phyloP scores from a whole-genome alignment of 2,797 vertebrate species.

The Microctenopoma stevenorrisi region DNA sequence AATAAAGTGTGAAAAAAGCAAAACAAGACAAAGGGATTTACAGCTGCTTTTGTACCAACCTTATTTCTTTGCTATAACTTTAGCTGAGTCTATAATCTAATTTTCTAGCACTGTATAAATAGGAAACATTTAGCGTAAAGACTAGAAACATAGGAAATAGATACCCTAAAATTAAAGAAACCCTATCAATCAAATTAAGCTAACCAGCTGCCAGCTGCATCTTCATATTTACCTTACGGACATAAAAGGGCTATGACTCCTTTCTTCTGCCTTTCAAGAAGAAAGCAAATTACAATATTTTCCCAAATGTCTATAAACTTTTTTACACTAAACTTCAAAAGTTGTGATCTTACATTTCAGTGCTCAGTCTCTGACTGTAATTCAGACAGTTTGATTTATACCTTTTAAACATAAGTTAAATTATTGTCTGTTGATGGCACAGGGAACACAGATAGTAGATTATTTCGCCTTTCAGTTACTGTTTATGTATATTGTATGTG shows the following conservation, averaged over 20 bases:
- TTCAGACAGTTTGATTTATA: conserved; percentile 1
- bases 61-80: too few relatives aligned
- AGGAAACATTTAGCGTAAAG: too few relatives aligned
- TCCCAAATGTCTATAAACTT: not conserved
- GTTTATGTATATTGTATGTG: conserved; percentile 1
- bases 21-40: too few relatives aligned
- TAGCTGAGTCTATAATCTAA: too few relatives aligned
- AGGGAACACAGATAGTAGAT: conserved; percentile 7
- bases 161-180: too few relatives aligned
- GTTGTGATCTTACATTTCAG: not conserved
- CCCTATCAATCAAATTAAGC: not conserved
- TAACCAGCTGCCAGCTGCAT: not conserved
- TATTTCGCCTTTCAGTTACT: conserved; percentile 27
- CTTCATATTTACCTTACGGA: not conserved
- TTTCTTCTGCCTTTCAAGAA: not conserved
- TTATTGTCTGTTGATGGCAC: not conserved
- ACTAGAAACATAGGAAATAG: too few relatives aligned
- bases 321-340: conserved; percentile 13
- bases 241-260: not conserved
- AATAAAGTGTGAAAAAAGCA: too few relatives aligned
- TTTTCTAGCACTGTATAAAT: too few relatives aligned
- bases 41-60: too few relatives aligned
- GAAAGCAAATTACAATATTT: not conserved
- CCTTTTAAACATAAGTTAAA: not conserved
- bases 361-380: conserved; percentile 9